Evolutionary conservation across 1,140 invertebrate genomes (phyloP).

Genomic region (Macrocentrus cingulum): DNA sequence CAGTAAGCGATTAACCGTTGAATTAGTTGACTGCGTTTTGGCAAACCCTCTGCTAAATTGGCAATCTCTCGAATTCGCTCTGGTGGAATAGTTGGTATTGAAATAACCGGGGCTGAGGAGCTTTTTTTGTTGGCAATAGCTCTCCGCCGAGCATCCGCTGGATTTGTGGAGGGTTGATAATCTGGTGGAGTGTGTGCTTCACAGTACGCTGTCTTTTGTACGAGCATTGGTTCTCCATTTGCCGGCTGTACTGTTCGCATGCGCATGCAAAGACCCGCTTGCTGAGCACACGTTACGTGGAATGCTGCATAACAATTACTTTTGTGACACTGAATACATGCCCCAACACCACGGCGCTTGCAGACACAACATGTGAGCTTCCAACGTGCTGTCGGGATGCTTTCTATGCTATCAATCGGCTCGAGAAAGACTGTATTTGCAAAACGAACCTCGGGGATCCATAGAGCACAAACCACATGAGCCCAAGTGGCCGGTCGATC

Average conservation of each 20-base stretch:
- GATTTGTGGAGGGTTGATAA: conserved; percentile 58
- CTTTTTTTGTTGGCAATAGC: conserved; percentile 80
- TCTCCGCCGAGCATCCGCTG: conserved; percentile 60
- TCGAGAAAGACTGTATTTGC: conserved; percentile 97
- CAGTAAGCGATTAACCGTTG: conserved; percentile 88
- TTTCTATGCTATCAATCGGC: conserved; percentile 95
- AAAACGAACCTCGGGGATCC: conserved; percentile 98
- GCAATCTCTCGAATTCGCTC: conserved; percentile 87
- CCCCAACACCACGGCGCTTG: conserved; percentile 89
- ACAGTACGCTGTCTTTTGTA: conserved; percentile 95
- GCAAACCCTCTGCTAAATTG: conserved; percentile 59
- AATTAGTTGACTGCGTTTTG: conserved; percentile 83
- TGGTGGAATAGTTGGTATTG: conserved; percentile 91
- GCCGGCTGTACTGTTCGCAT: conserved; percentile 87
- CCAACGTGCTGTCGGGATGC: conserved; percentile 93
- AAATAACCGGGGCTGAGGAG: conserved; percentile 85
- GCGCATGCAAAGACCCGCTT: conserved; percentile 93
- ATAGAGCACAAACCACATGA: conserved; percentile 97
- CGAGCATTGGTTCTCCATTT: conserved; percentile 73
- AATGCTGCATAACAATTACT: conserved; percentile 96
- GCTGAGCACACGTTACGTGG: conserved; percentile 98
- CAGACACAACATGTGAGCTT: conserved; percentile 95
- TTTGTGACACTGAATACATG: conserved; percentile 98
- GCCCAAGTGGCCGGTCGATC: conserved; percentile 91
- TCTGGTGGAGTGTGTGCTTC: conserved; percentile 90